A percentile compares a stretch with the other conserved stretches of the same genome.
Conservation (phyloP, 2,888 invertebrate genomes). For the Athalia rosae region DNA sequence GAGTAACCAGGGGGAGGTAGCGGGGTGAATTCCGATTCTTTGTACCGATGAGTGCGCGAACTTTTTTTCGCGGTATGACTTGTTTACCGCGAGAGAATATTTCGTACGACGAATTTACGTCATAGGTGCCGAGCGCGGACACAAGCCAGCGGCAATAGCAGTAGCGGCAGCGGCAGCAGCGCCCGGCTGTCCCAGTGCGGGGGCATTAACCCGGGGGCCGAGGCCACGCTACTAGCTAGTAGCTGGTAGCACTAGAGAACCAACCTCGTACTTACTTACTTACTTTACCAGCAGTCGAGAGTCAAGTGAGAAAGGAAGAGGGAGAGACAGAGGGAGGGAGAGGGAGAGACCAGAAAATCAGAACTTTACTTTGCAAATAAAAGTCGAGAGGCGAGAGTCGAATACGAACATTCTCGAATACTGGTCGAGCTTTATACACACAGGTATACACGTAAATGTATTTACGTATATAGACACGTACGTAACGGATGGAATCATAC, state of each 20-base stretch:
- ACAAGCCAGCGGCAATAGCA: conserved; percentile 54
- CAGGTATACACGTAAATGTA: background rate
- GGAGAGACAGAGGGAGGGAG: background rate
- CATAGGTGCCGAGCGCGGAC: conserved; percentile 46
- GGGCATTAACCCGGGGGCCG: conserved; percentile 72
- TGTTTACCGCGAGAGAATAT: conserved; percentile 45
- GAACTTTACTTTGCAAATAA: background rate
- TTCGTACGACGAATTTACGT: conserved; percentile 52
- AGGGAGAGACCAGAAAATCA: background rate
- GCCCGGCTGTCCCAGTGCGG: conserved; percentile 71
- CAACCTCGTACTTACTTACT: background rate
- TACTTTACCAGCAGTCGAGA: background rate
- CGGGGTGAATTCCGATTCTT: background rate
- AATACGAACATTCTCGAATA: background rate
- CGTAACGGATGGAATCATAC: background rate
- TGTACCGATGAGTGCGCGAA: background rate
- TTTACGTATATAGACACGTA: background rate
- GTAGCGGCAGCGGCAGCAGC: conserved; percentile 56
- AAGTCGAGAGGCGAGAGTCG: background rate
- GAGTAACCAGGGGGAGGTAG: background rate
- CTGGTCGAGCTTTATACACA: background rate
- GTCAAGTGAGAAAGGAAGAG: conserved; percentile 9
- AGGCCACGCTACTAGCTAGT: conserved; percentile 62
- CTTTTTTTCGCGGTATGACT: conserved; percentile 18
- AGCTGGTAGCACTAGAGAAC: background rate